Evolutionary conservation across 2,888 invertebrate genomes (phyloP).

Genomic region (Rhabditoides inermis): DNA sequence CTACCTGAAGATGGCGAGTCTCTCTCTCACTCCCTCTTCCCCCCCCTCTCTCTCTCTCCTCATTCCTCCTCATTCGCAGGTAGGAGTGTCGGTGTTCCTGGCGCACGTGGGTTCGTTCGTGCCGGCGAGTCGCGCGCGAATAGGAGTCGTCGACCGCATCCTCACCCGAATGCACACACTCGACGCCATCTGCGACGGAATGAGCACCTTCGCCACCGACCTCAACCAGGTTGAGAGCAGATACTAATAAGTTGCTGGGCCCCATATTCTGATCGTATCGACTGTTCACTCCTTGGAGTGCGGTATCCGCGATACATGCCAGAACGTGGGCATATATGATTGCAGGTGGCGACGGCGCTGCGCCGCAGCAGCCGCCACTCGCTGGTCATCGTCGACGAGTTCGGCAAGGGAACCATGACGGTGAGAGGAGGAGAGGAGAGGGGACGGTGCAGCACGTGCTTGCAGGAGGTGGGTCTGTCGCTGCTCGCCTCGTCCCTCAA

Average conservation of each 20-base stretch:
- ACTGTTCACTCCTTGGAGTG: not conserved
- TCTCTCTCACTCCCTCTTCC: not conserved
- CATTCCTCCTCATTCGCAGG: slow-evolving; percentile 44
- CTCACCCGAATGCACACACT: slow-evolving; percentile 61
- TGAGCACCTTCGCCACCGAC: slow-evolving; percentile 79
- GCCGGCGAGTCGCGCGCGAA: slow-evolving; percentile 66
- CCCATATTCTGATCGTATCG: not conserved
- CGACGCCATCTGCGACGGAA: slow-evolving; percentile 70
- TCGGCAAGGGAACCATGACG: slow-evolving; percentile 72
- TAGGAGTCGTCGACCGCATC: slow-evolving; percentile 69
- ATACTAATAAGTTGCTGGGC: not conserved
- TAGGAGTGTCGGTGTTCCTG: slow-evolving; percentile 71
- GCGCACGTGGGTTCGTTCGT: slow-evolving; percentile 83
- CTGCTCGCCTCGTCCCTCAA: slow-evolving; percentile 66
- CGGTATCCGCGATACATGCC: too few species aligned
- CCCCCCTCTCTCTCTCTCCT: not conserved
- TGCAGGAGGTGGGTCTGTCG: slow-evolving; percentile 67
- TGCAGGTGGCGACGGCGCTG: slow-evolving; percentile 67
- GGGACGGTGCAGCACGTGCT: not conserved
- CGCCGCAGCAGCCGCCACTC: slow-evolving; percentile 64
- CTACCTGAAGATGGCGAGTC: slow-evolving; percentile 71
- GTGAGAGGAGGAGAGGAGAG: slow-evolving; percentile 36
- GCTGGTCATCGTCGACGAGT: slow-evolving; percentile 76
- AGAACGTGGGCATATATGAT: slow-evolving; percentile 6
- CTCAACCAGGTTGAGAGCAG: slow-evolving; percentile 66